These are phyloP conservation scores for Dermolepida albohirtum DNA, from an alignment of 2,888 invertebrate species.

Conservation along the genomic window DNA sequence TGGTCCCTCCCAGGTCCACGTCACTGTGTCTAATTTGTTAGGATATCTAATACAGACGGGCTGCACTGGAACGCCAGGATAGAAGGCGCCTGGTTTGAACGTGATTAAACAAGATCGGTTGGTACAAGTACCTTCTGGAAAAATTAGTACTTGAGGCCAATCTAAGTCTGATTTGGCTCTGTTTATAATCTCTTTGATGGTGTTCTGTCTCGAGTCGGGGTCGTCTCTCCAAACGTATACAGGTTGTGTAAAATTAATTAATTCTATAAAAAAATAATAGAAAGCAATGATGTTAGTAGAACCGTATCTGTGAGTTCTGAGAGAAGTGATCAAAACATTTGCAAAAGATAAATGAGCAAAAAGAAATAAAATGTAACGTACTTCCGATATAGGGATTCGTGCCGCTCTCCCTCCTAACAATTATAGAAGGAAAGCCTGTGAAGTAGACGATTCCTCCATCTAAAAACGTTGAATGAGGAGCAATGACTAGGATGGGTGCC, in stretches of 20 bases:
- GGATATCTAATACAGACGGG: conserved; percentile 93
- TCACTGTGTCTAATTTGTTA: conserved; percentile 88
- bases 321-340: conserved; percentile 44
- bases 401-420: conserved; percentile 83
- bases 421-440: conserved; percentile 85
- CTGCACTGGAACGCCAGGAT: conserved; percentile 95
- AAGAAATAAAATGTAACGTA: conserved; percentile 68
- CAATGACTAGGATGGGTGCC: conserved; percentile 87
- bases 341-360: conserved; percentile 36
- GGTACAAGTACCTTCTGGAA: conserved; percentile 97
- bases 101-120: conserved; percentile 92
- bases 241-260: conserved; percentile 94
- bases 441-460: conserved; percentile 89
- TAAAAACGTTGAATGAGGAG: conserved; percentile 90
- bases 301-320: background rate
- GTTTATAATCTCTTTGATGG: conserved; percentile 88
- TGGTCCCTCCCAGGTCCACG: conserved; percentile 96
- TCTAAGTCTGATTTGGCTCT: conserved; percentile 85
- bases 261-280: conserved; percentile 69
- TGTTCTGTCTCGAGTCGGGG: conserved; percentile 90
- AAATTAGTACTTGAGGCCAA: conserved; percentile 95
- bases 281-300: conserved; percentile 11
- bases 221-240: conserved; percentile 95
- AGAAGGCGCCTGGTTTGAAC: conserved; percentile 93
- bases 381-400: conserved; percentile 89